phyloP scores from a whole-genome alignment of 2,888 invertebrate genomes.

The Gymnosoma rotundatum region DNA sequence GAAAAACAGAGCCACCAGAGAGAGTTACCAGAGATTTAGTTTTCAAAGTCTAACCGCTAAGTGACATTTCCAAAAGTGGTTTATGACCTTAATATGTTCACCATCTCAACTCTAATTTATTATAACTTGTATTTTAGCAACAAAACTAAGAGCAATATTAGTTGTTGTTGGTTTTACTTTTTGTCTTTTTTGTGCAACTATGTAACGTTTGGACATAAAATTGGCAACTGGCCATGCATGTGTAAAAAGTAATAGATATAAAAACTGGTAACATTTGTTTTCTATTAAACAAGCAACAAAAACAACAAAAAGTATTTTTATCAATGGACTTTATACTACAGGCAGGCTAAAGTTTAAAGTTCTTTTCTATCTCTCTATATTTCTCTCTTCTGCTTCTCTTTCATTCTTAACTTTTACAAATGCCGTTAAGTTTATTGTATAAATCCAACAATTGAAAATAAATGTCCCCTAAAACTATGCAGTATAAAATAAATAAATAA shows the following conservation, averaged over 20 bases:
- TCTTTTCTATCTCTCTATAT: background rate
- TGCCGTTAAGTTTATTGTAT: constrained; percentile 52
- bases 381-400: background rate
- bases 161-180: constrained; percentile 20
- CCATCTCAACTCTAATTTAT: background rate
- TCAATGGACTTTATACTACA: constrained; percentile 20
- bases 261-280: constrained; percentile 68
- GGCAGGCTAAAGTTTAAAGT: constrained; percentile 20
- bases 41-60: too few species aligned
- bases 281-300: constrained; percentile 31
- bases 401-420: constrained; percentile 5
- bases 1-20: too few species aligned
- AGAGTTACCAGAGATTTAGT: too few species aligned
- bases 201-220: constrained; percentile 58
- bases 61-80: too few species aligned
- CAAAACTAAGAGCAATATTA: constrained; percentile 2
- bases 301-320: constrained; percentile 8
- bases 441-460: constrained; percentile 67
- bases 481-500: constrained; percentile 62
- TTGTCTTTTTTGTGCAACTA: constrained; percentile 22
- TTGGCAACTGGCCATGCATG: constrained; percentile 68
- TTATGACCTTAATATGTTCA: background rate
- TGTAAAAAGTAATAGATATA: constrained; percentile 60
- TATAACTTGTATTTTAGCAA: constrained; percentile 8
- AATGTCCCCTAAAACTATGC: constrained; percentile 68